Conservation (phyloP, 1,140 invertebrate species). For the Schlechtendalia chinensis region DNA sequence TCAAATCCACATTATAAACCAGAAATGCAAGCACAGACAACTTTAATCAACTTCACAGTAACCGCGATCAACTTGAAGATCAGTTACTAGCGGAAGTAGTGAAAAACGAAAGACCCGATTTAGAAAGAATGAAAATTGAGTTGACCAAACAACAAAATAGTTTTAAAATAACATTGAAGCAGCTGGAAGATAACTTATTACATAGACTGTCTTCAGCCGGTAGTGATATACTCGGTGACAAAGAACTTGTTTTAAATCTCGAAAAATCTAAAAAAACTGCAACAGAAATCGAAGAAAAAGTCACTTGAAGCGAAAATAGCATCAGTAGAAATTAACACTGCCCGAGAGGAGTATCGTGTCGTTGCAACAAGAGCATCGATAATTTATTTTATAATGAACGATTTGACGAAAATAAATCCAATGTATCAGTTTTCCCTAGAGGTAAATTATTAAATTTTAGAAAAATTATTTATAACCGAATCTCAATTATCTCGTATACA, state of each 20-base stretch:
- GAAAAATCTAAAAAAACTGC: constrained; percentile 92
- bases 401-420: constrained; percentile 89
- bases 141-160: constrained; percentile 92
- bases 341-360: constrained; percentile 82
- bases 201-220: constrained; percentile 77
- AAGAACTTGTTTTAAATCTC: constrained; percentile 85
- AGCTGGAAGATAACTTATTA: constrained; percentile 84
- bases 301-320: constrained; percentile 80
- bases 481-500: too few species aligned
- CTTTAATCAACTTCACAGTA: constrained; percentile 95
- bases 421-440: constrained; percentile 97
- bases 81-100: constrained; percentile 92
- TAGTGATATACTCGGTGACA: constrained; percentile 88
- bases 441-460: constrained; percentile 55
- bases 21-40: constrained; percentile 94
- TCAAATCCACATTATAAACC: constrained; percentile 95
- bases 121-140: constrained; percentile 68
- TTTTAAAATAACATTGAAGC: constrained; percentile 90
- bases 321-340: constrained; percentile 83
- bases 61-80: constrained; percentile 87
- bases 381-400: constrained; percentile 92
- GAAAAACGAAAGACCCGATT: constrained; percentile 86
- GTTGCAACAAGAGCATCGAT: constrained; percentile 84
- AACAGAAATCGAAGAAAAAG: constrained; percentile 86
- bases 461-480: not conserved